phyloP scores from a whole-genome alignment of 2,113 vertebrate species.

The Diglossa brunneiventris region DNA sequence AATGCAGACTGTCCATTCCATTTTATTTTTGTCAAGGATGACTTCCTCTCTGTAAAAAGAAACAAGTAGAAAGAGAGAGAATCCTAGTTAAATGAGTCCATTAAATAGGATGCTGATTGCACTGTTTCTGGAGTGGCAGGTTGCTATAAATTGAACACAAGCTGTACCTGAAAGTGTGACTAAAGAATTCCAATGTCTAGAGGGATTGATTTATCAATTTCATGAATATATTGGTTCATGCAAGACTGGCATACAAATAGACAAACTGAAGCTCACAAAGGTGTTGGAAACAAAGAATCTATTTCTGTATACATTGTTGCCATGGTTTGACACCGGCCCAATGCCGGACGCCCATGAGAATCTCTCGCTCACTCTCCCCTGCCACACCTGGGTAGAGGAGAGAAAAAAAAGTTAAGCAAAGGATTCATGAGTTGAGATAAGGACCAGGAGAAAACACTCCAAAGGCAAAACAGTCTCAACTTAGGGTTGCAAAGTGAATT shows the following conservation, averaged over 20 bases:
- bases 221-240: neutral
- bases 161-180: neutral
- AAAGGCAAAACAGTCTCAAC: neutral
- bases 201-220: constrained; percentile 41
- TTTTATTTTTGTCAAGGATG: constrained; percentile 38
- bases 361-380: fast-evolving
- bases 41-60: constrained; percentile 42
- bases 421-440: neutral
- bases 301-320: neutral
- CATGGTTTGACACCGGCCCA: neutral
- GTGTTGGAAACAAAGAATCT: neutral
- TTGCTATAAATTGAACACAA: constrained; percentile 57
- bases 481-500: neutral
- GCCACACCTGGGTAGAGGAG: neutral
- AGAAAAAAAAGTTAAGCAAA: neutral
- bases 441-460: neutral
- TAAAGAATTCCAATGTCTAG: constrained; percentile 28
- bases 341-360: fast-evolving
- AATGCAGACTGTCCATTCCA: neutral
- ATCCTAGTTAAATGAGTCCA: constrained; percentile 57
- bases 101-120: constrained; percentile 50
- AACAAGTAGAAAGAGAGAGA: constrained; percentile 44
- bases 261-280: neutral
- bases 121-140: constrained; percentile 32
- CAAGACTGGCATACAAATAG: neutral